Evolutionary conservation across 2,113 vertebrate genomes (phyloP).

Genomic region (Bubo bubo): DNA sequence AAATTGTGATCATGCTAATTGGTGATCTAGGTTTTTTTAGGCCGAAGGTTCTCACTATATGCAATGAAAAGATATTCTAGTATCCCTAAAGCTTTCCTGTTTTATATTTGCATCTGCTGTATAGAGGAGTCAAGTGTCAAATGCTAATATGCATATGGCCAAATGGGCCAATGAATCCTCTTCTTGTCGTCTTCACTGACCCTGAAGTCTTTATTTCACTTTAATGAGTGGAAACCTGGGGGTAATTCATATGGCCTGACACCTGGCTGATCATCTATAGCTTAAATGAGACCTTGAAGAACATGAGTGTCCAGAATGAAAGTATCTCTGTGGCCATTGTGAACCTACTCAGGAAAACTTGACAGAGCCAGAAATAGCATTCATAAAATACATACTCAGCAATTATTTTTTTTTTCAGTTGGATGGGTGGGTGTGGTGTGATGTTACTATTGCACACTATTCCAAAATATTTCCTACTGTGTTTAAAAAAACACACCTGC

Average conservation of each 20-base stretch:
- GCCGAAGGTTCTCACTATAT: neutral
- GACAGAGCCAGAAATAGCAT: neutral
- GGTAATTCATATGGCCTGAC: neutral
- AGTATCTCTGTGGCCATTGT: neutral
- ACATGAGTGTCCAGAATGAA: neutral
- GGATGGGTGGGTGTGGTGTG: rapidly evolving
- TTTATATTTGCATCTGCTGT: neutral
- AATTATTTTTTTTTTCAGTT: neutral
- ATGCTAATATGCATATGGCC: neutral
- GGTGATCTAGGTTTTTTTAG: neutral
- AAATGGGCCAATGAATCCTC: neutral
- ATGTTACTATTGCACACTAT: neutral
- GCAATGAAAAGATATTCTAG: neutral
- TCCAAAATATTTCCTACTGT: neutral
- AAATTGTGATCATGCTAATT: neutral
- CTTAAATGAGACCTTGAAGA: neutral
- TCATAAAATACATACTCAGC: neutral
- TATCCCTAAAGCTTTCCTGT: neutral
- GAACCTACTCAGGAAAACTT: neutral
- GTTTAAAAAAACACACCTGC: neutral
- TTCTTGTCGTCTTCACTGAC: neutral
- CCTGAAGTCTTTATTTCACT: neutral
- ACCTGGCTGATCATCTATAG: neutral
- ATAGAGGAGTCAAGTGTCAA: neutral
- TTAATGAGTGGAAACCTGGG: neutral